Evolutionary conservation across 2,888 invertebrate genomes (phyloP), one percentile per base, ranked within the genome.

Genomic region (Yponomeuta sedellus): DNA sequence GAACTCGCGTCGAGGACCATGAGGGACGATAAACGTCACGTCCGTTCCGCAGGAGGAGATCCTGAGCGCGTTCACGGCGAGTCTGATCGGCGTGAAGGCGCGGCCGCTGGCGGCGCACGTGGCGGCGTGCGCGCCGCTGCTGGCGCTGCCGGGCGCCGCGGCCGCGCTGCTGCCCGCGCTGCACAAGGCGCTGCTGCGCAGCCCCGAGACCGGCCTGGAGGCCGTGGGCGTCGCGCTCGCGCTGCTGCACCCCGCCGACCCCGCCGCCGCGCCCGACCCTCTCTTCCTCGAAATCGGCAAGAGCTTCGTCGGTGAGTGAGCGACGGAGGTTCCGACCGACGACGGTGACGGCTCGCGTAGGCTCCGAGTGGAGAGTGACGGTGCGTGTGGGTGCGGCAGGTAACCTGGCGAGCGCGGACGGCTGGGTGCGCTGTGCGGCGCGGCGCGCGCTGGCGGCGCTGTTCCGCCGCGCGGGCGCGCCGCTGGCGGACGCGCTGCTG

Each of bases 151-250:
- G 16, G 91, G 87, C 20, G 91, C 93, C 68, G 92, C 92, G 0
- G 96, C 96, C 65, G 97, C 98, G 74, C 94, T 99, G 61, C 88
- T 98, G 69, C 98, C 98, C 0, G 95, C 97, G 1, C 88, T 98
- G 66, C 97, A 97, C 81, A 97, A 98, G 81, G 95, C 97, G 22
- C 95, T 99, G 94, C 90, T 99, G 39, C 91, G 99, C 65, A 98
- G 97, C 86, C 98, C 99, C 0, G 99, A 99, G 92, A 94, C 97
- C 66, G 95, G 97, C 69, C 92, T 98, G 22, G 94, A 96, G 80
- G 94, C 95, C 20, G 95, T 98, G 56, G 96, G 96, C 0, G 92
- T 94, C 64, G 94, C 98, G 68, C 84, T 98, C 28, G 92, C 92
- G 10, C 94, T 94, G 66, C 79, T 97, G 8, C 92, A 93, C 66